Conservation (phyloP, 2,113 vertebrate species). For the Numida meleagris region DNA sequence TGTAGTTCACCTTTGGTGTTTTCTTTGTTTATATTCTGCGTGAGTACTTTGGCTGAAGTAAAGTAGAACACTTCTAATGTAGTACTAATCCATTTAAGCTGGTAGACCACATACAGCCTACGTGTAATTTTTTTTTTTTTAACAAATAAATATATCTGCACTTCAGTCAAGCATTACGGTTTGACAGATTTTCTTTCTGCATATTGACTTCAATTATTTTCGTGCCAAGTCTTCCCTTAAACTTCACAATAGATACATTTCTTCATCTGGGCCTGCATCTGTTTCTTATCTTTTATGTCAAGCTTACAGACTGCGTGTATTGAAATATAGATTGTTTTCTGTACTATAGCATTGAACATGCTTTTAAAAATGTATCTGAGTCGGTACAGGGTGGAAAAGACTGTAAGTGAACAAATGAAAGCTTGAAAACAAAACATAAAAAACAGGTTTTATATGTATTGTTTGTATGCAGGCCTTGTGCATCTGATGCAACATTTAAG, state of each 20-base stretch:
- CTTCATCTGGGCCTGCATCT: slow-evolving; percentile 39
- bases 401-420: neutral
- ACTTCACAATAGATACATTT: slow-evolving; percentile 9
- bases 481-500: neutral
- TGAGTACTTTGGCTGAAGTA: neutral
- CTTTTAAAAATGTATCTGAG: neutral
- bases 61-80: neutral
- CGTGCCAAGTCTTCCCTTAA: slow-evolving; percentile 6
- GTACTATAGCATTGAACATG: neutral
- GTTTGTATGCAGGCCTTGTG: neutral
- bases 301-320: neutral
- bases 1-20: neutral
- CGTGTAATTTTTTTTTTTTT: neutral
- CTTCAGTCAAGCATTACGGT: neutral
- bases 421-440: neutral
- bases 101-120: neutral
- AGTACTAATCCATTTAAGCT: neutral
- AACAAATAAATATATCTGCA: neutral
- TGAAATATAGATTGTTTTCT: slow-evolving; percentile 2
- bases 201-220: slow-evolving; percentile 39
- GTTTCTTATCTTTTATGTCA: slow-evolving; percentile 8
- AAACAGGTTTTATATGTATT: no score
- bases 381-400: neutral
- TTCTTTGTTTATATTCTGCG: neutral
- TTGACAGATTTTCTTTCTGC: slow-evolving; percentile 47